Conservation (phyloP, 2,888 invertebrate genomes). For the Octonoba sinensis region DNA sequence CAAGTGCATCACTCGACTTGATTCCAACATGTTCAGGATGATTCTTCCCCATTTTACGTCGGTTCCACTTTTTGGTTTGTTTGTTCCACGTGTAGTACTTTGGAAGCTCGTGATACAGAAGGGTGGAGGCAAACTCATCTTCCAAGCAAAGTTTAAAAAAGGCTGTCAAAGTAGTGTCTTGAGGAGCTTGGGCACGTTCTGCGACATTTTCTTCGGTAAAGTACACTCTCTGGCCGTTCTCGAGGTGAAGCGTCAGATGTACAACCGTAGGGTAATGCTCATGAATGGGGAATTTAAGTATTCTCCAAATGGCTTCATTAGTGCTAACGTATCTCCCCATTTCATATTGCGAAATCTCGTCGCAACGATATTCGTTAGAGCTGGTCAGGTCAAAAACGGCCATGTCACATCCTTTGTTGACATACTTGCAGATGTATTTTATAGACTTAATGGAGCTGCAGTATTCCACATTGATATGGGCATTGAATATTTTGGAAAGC, state of each 20-base stretch:
- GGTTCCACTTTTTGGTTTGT: background rate
- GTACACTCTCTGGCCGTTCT: conserved; percentile 22
- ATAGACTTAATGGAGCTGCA: too few species aligned
- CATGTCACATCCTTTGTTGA: too few species aligned
- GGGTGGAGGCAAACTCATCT: conserved; percentile 3
- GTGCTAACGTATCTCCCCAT: too few species aligned
- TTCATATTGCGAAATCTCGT: background rate
- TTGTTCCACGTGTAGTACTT: conserved; percentile 18
- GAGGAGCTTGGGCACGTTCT: background rate
- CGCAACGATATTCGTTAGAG: background rate
- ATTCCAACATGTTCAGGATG: background rate
- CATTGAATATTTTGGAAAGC: conserved; percentile 1
- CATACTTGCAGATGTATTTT: background rate
- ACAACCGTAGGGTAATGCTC: background rate
- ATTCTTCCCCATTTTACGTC: background rate
- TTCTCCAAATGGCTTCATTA: too few species aligned
- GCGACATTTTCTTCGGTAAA: background rate
- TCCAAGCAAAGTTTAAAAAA: background rate
- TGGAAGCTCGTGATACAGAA: conserved; percentile 17
- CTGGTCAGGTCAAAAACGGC: background rate
- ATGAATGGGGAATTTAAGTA: too few species aligned
- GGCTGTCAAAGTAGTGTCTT: background rate
- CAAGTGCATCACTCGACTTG: conserved; percentile 8
- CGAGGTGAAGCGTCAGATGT: conserved; percentile 13
- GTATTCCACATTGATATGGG: background rate